These are phyloP conservation scores for Uloborus plumipes DNA, from an alignment of 2,888 invertebrate species.

Conservation along the genomic window DNA sequence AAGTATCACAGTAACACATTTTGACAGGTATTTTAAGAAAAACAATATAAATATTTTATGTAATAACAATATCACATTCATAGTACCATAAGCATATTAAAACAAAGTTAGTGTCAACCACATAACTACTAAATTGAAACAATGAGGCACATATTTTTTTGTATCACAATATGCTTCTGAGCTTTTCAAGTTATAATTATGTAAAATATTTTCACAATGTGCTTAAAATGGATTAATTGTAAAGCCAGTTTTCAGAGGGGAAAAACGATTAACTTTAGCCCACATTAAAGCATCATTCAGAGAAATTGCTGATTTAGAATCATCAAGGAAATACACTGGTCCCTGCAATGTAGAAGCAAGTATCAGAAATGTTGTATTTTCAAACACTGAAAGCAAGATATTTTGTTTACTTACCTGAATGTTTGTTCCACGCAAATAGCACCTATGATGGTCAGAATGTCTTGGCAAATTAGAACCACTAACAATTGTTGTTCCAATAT, in stretches of 20 bases:
- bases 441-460: constrained; percentile 71
- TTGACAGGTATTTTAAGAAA: too few relatives aligned
- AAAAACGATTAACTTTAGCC: constrained; percentile 73
- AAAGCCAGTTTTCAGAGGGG: constrained; percentile 71
- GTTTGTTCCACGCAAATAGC: constrained; percentile 60
- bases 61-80: too few relatives aligned
- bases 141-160: too few relatives aligned
- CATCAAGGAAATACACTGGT: constrained; percentile 72
- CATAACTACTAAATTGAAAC: too few relatives aligned
- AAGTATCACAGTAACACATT: too few relatives aligned
- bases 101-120: too few relatives aligned
- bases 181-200: neutral
- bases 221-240: constrained; percentile 72
- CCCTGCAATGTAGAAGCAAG: constrained; percentile 69
- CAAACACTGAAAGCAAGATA: neutral
- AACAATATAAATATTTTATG: too few relatives aligned
- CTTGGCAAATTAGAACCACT: constrained; percentile 71
- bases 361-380: neutral
- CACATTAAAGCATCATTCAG: constrained; percentile 73
- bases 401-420: constrained; percentile 51
- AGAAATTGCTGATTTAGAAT: constrained; percentile 71
- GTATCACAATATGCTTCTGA: constrained; percentile 42
- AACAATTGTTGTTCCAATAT: constrained; percentile 69
- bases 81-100: too few relatives aligned
- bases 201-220: neutral